Evolutionary conservation across 2,888 invertebrate species (phyloP).

Genomic region (Ypsolopha sequella): DNA sequence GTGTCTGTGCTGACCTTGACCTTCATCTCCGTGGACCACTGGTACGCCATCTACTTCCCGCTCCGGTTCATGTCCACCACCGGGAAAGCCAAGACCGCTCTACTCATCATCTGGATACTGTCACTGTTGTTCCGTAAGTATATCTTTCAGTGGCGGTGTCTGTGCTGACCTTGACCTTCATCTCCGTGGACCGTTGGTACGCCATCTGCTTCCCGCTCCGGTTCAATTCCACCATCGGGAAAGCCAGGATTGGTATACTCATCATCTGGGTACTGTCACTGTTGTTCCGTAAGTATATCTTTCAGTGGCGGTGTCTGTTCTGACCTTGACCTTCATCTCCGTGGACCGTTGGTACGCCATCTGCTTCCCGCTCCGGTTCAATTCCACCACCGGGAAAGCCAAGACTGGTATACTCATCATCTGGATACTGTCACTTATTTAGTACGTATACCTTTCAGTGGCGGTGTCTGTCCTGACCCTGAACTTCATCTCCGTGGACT

Average conservation of each 20-base stretch:
- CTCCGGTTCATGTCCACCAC: conserved; percentile 84
- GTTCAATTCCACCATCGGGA: conserved; percentile 80
- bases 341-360: conserved; percentile 92
- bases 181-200: conserved; percentile 90
- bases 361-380: conserved; percentile 84
- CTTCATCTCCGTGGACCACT: conserved; percentile 88
- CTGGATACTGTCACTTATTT: conserved; percentile 79
- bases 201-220: conserved; percentile 87
- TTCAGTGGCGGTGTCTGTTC: conserved; percentile 86
- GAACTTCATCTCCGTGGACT: too few relatives aligned
- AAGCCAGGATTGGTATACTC: conserved; percentile 79
- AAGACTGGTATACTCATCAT: conserved; percentile 79
- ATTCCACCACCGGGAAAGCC: conserved; percentile 80
- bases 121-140: conserved; percentile 77
- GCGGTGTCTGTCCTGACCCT: too few relatives aligned
- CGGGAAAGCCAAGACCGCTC: conserved; percentile 78
- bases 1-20: conserved; percentile 88
- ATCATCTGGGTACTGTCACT: conserved; percentile 82
- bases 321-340: conserved; percentile 88
- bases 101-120: conserved; percentile 80
- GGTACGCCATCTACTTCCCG: conserved; percentile 90
- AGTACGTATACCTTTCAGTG: too few relatives aligned
- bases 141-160: conserved; percentile 88
- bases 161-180: conserved; percentile 86
- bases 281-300: conserved; percentile 76